A percentile compares a stretch with the other conserved stretches of the same genome.
These are phyloP conservation scores for Hippocampus comes DNA, from an alignment of 2,113 vertebrate species.

Conservation along the genomic window DNA sequence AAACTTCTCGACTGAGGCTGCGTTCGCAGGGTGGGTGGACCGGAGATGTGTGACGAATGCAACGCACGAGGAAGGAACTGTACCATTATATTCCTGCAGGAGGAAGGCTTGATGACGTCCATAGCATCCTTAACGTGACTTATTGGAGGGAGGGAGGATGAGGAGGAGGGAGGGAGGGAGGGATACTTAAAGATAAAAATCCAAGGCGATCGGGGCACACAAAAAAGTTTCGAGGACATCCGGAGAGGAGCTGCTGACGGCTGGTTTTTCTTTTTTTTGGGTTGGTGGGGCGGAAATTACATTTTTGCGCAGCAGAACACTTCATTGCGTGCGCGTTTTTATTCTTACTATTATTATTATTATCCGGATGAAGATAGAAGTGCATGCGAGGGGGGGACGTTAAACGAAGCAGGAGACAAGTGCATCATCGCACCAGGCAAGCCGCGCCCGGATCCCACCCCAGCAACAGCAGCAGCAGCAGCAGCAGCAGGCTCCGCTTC, in stretches of 20 bases:
- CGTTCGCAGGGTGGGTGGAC: constrained; percentile 50
- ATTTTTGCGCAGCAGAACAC: background rate
- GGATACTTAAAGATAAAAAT: constrained; percentile 92
- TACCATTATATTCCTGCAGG: constrained; percentile 86
- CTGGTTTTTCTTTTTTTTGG: constrained; percentile 65
- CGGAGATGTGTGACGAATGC: constrained; percentile 80
- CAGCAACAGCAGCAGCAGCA: constrained; percentile 25
- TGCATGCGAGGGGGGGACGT: constrained; percentile 72
- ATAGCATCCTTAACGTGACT: constrained; percentile 97
- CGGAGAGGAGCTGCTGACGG: constrained; percentile 71
- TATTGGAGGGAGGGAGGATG: constrained; percentile 79
- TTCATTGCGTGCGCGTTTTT: background rate
- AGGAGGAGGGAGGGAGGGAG: constrained; percentile 70
- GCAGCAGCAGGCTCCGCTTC: constrained; percentile 44
- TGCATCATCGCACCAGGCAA: constrained; percentile 46
- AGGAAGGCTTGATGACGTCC: constrained; percentile 98
- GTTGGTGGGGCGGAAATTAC: too few relatives aligned
- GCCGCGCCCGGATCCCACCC: constrained; percentile 70
- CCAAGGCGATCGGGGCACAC: constrained; percentile 79
- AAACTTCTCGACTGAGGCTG: constrained; percentile 72
- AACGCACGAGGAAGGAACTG: constrained; percentile 87
- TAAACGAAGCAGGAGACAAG: constrained; percentile 76
- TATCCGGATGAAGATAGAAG: background rate
- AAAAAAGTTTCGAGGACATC: constrained; percentile 74
- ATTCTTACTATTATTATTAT: background rate